These are phyloP conservation scores for Steatornis caripensis DNA, from an alignment of 2,113 vertebrate genomes.

Conservation along the genomic window DNA sequence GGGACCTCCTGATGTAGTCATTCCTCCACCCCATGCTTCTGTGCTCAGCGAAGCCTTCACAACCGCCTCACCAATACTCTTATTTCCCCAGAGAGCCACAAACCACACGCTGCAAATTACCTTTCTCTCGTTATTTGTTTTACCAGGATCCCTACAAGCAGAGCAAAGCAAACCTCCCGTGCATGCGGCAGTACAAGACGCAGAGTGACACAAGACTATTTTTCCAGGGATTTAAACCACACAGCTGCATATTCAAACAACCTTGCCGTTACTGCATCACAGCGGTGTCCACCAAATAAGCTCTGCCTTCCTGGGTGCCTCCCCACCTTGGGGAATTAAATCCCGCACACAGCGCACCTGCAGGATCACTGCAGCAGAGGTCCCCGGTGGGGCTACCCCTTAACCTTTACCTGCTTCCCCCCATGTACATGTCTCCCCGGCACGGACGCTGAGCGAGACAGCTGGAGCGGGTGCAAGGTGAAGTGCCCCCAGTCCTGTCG, in stretches of 20 bases:
- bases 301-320: not conserved
- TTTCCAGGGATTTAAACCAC: not conserved
- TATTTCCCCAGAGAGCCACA: not conserved
- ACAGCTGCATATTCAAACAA: not conserved
- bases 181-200: rapidly evolving
- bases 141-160: not conserved
- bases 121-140: rapidly evolving
- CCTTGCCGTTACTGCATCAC: too few relatives aligned
- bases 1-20: not conserved
- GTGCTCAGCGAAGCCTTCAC: not conserved
- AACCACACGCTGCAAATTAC: rapidly evolving
- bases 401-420: not conserved
- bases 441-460: rapidly evolving
- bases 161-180: rapidly evolving
- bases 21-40: rapidly evolving
- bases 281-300: rapidly evolving
- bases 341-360: not conserved
- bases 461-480: not conserved
- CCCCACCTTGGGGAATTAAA: not conserved
- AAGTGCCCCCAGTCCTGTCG: rapidly evolving
- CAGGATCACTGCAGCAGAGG: not conserved
- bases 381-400: rapidly evolving
- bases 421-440: rapidly evolving
- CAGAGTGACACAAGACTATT: rapidly evolving
- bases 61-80: not conserved